Base-by-base conservation (phyloP, 2,888 invertebrate species). In the Apamea anceps region DNA sequence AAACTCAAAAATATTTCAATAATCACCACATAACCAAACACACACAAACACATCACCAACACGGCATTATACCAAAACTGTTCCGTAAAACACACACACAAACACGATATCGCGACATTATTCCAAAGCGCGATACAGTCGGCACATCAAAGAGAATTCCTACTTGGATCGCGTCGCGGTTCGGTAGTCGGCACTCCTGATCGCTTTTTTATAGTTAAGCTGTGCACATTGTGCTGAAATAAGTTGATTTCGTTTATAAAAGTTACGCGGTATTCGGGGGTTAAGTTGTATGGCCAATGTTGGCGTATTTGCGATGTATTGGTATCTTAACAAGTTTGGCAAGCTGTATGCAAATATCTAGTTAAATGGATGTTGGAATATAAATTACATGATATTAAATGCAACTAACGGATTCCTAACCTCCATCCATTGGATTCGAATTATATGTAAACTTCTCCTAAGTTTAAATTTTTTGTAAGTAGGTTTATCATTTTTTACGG, bases 121-220 rank as follows among this genome's bases (percentile, higher is more conserved):
- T 81, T 80, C 72, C 86, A 73, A 85, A 88, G 86, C 80, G 75
- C 86, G 79, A 86, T 91, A 90, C 87, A 85, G 92, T 90, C 94
- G 94, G 93, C 92, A 90, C 90, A 91, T 95, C 95, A 96, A 96
- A 96, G 94, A 88, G 90, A 90, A 93, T 93, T 93, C 94, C 91
- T 87, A 87, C 90, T 89, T 90, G 90, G 76, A 85, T 82, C 86
- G 87, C 92, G 92, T 92, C 92, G 91, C 92, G 92, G 93, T 94
- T 94, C 95, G 94, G 96, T 95, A 95, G 95, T 93, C 94, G 91
- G 92, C 92, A 88, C 91, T 93, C 92, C 91, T 93, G 93, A 94
- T 94, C 93, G 93, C 91, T 93, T 96, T 95, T 96, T 96, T 96
- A 94, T 94, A 93, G 91, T 89, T 88, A 91, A 91, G 91, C 92